A percentile compares a stretch with the other conserved stretches of the same genome.
Conservation (phyloP, 2,888 invertebrate genomes). For the Synanthedon andrenaeformis region DNA sequence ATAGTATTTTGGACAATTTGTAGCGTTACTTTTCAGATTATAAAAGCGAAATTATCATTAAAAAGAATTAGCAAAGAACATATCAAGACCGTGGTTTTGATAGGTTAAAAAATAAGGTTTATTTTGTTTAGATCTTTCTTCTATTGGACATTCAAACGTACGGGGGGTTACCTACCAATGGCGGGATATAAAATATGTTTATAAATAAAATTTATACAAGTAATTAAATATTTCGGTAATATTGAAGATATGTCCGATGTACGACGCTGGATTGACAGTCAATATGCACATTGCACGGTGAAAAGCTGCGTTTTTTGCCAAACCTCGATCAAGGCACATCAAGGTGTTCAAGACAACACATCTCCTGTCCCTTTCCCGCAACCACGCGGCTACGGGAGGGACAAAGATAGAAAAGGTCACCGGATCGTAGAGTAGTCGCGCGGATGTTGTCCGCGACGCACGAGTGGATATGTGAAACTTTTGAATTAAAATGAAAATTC, state of each 20-base stretch:
- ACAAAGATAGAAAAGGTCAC: conserved; percentile 18
- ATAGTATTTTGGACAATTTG: no score
- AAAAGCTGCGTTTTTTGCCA: conserved; percentile 18
- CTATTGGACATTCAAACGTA: no score
- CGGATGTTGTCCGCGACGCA: conserved; percentile 36
- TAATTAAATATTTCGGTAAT: no score
- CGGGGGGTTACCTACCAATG: no score
- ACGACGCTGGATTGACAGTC: not conserved
- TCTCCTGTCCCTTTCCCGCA: conserved; percentile 14
- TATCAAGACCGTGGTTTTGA: no score
- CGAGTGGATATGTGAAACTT: conserved; percentile 25
- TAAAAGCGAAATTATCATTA: no score
- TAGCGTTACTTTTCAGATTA: no score
- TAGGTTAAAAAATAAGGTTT: no score
- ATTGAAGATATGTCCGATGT: not conserved
- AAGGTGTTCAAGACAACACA: conserved; percentile 15
- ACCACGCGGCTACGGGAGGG: conserved; percentile 5
- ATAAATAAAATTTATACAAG: no score
- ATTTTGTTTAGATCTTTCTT: no score
- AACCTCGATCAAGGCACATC: conserved; percentile 10
- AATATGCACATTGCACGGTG: conserved; percentile 3
- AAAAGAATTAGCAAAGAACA: no score
- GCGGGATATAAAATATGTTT: no score
- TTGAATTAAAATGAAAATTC: not conserved
- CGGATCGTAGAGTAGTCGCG: conserved; percentile 21